Base-by-base conservation (phyloP, 2,888 invertebrate species). In the Pollenia angustigena region DNA sequence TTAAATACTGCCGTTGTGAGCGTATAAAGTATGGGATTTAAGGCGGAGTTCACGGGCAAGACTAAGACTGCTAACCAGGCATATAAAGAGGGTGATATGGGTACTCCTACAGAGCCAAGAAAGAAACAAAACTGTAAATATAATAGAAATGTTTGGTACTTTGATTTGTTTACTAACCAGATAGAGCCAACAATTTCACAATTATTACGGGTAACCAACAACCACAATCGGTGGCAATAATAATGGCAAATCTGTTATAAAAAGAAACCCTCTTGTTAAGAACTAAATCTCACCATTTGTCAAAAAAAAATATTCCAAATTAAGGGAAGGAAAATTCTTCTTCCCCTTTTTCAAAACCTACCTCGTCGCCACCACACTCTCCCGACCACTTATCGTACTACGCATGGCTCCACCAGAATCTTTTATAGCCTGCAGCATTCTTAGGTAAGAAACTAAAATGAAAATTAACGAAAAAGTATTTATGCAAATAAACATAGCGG, bases 21-120 rank as follows among this genome's bases (percentile, higher is more conserved):
- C 0, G 95, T 95, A 90, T 95, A 95, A 54, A 95, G 92, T n/a
- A 95, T 93, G 1, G 95, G 95, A 92, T 95, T 95, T 9, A 95
- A 90, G 0, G 95, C 95, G 1, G 95, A 95, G 90, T 95, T 95
- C 4, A 95, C 95, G 0, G 95, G 95, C 48, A 95, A 91, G 9
- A 95, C 94, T 87, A 95, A 94, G 32, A 95, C 94, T 0, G 95
- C 95, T 85, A 95, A 90, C 95, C 95, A 95, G 9, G 95, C 95
- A 89, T 95, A 95, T 9, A 95, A 89, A 72, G 94, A 93, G 62
- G 94, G 93, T 8, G 94, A 94, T 71, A 95, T 94, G 18, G 93
- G 91, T 48, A 94, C 93, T 62, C 95, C 95, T 95, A 88, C 9
- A 91, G 89, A 42, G 2, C 42, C 54, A 23, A 23, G 16, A 14